Base-by-base conservation (phyloP, 2,113 vertebrate species). In the Neogale vison region DNA sequence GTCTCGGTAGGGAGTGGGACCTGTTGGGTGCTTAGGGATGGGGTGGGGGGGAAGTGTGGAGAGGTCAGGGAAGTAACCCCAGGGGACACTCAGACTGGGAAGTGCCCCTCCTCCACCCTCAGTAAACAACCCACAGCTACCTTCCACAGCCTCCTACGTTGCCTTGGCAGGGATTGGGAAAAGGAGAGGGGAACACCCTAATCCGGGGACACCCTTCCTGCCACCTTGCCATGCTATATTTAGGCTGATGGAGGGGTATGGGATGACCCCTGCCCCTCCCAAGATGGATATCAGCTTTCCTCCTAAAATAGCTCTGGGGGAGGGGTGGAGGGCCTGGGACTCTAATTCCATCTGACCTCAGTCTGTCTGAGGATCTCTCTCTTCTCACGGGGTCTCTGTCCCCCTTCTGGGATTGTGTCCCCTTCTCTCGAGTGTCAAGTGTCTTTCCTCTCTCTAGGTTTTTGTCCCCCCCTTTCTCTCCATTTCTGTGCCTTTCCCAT, bases 211-310 rank as follows among this genome's bases (percentile, higher is more conserved):
- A 98, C 98, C 98, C 98, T 96, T 98, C 90, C 95, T 94, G 81
- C 96, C 94, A 92, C 98, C 95, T 97, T 88, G 92, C 97, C 97
- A 95, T 95, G 87, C 97, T 98, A 98, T 98, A 97, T 98, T 98
- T 98, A 98, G 97, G 86, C 18, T 31, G 81, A 61, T 24, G 72
- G 95, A 92, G 90, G 84, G 96, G 92, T 92, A 45, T 9, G 71
- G 42, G 94, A 88, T 97, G 95, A 90, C 80, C 94, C n/a, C 42
- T 42, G 42, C 63, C 92, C 55, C 36, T 21, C 39, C 39, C 15
- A 92, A 88, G 86, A 80, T 18, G 1, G 80, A 96, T 96, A 72
- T 98, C 97, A 81, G 52, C 91, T 98, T 98, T 90, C 97, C 81
- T 95, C 85, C 94, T 96, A 96, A 97, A 96, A 98, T 97, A 98